Base-by-base conservation (phyloP, 2,888 invertebrate genomes). In the Dendrolimus houi region DNA sequence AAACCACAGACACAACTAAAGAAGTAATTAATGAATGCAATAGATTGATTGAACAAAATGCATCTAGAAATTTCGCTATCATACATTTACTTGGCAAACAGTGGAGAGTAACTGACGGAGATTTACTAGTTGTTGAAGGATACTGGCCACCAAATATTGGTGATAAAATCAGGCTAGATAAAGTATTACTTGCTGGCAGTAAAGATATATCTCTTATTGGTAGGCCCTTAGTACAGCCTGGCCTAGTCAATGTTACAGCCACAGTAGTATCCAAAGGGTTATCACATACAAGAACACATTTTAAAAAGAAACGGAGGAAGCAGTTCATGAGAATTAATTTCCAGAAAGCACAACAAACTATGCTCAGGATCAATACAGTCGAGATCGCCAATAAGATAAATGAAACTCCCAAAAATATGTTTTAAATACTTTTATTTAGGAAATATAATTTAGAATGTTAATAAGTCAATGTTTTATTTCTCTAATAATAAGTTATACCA, bases 241-340 rank as follows among this genome's bases (percentile, higher is more conserved):
- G 94, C 12, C 79, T 96, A 54, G 95, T 96, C 0, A 88, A 92
- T 64, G 92, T 98, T 0, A 93, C 94, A 60, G 97, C 96, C 0
- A 97, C 96, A 17, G 92, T 97, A 0, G 94, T 97, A 56, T 96
- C 97, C 58, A 97, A 97, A 80, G 95, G 95, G 0, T 83, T 97
- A 10, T 95, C 96, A 0, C 95, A 96, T 71, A 96, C 95, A 1
- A 94, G 94, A 80, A 94, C 95, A 41, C 92, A 94, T 72, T 96
- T 96, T 70, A 93, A 93, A 61, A 94, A 95, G 81, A 95, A 93
- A 69, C 91, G 93, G 65, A 94, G 96, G 85, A 96, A 96, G 85
- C 96, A 96, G 69, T 96, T 88, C 70, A 93, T 93, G 85, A 92
- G 95, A 65, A 94, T 95, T 53, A 94, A 95, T 74, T 96, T 93